Evolutionary conservation across 2,113 vertebrate genomes (phyloP), one percentile per base, ranked within the genome.

Genomic region (Muntiacus reevesi): DNA sequence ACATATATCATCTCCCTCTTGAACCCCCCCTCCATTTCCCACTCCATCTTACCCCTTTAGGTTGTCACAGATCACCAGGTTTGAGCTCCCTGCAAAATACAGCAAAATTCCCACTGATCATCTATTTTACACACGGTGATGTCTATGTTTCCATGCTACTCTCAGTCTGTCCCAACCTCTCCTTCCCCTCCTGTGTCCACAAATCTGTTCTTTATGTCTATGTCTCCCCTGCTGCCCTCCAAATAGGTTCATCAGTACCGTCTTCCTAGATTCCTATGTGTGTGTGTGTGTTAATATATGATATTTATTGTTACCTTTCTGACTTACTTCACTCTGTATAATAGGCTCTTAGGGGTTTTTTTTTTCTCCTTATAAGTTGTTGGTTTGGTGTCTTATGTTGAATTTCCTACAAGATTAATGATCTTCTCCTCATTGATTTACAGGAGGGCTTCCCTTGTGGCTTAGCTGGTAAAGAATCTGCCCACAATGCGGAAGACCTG

Each of bases 381-480:
- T 67, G 74, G 79, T 60, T 95, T 59, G 30, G 30, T 36, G 2
- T 87, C 8, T 43, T 96, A 74, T 88, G 64, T 82, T 74, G 57
- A 67, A 64, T 87, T 33, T 82, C 45, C 78, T 57, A 11, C 90
- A 90, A 93, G 40, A 74, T 81, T 87, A 89, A 91, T 89, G 45
- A 85, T 94, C n/a, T 93, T 71, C 93, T 67, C 67, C 74, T 79
- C 95, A 74, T 50, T 96, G 87, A 89, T 89, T 96, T 87, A 92
- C 13, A 79, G 87, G 57, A 93, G 36, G 67, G 67, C n/a, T 40
- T 74, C 67, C 21, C 36, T 40, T 25, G n/a, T 74, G 67, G 36
- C 67, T 40, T 5, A 74, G 67, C 67, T 74, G 67, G 10, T 74
- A 74, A 74, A 74, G 67, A 74, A 40, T 23, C n/a, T 23, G 5